These are phyloP conservation scores for Pithys albifrons DNA, from an alignment of 2,113 vertebrate species.

Conservation along the genomic window DNA sequence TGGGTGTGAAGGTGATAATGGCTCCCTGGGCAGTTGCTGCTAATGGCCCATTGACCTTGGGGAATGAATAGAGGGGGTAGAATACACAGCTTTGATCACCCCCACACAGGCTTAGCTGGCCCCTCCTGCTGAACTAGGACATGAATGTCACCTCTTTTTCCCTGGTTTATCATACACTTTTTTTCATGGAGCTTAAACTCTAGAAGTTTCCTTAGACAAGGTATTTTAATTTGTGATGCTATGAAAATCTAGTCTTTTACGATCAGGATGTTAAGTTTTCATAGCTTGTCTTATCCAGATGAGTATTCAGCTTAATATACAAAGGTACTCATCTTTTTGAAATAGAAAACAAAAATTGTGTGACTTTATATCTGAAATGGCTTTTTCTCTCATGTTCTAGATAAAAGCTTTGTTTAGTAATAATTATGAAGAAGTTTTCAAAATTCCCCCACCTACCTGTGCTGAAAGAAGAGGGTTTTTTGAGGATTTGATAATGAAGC, in stretches of 20 bases:
- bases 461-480: conserved; percentile 87
- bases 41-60: no score
- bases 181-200: background rate
- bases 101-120: no score
- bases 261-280: background rate
- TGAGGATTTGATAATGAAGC: conserved; percentile 87
- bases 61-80: no score
- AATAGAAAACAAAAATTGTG: background rate
- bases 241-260: background rate
- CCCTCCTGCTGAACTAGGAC: no score
- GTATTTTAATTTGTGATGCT: background rate
- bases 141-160: background rate
- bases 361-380: background rate
- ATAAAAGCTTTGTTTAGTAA: conserved; percentile 84
- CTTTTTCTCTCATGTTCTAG: conserved; percentile 63
- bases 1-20: no score
- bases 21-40: no score
- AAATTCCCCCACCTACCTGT: conserved; percentile 75
- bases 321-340: background rate
- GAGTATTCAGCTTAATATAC: background rate
- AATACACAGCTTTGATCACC: no score
- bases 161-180: background rate
- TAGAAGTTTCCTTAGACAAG: background rate
- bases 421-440: conserved; percentile 88
- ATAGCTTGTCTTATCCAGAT: background rate